A percentile compares a stretch with the other conserved stretches of the same genome.
Evolutionary conservation across 92 coral and sea anemone genomes (phyloP).

Genomic region (Micromussa lordhowensis): DNA sequence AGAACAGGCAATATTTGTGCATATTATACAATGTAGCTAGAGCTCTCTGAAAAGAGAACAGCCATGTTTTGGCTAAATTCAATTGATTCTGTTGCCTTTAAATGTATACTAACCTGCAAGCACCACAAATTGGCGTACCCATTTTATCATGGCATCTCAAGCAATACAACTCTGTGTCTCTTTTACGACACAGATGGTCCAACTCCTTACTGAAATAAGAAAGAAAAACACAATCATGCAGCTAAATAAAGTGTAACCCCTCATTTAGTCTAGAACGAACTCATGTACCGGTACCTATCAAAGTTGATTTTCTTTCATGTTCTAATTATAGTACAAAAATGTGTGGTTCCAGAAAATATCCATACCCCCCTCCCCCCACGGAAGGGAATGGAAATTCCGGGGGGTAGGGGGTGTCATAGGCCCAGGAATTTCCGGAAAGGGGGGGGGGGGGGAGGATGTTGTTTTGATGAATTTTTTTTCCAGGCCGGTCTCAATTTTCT

Average conservation of each 20-base stretch:
- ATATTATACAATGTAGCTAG: neutral
- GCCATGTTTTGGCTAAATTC: neutral
- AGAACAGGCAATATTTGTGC: too few species aligned
- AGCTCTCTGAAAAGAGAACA: neutral
- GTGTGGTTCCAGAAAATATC: too few species aligned
- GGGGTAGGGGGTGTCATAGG: too few species aligned
- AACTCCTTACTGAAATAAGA: slow-evolving; percentile 75
- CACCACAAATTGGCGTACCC: slow-evolving; percentile 99
- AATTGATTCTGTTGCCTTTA: neutral
- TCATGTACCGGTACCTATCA: too few species aligned
- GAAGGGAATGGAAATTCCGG: too few species aligned
- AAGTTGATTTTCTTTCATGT: neutral
- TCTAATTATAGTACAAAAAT: too few species aligned
- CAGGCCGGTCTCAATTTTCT: too few species aligned
- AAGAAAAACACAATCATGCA: neutral
- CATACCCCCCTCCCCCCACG: too few species aligned
- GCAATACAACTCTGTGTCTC: slow-evolving; percentile 95
- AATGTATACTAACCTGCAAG: slow-evolving; percentile 80
- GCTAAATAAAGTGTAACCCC: too few species aligned
- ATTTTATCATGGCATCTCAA: slow-evolving; percentile 96
- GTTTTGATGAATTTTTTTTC: too few species aligned
- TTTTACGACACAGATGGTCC: slow-evolving; percentile 97
- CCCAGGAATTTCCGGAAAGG: too few species aligned
- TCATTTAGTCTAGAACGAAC: neutral
- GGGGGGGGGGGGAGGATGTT: too few species aligned